These are phyloP conservation scores for Trichopria drosophilae DNA, from an alignment of 2,888 invertebrate genomes.

Conservation along the genomic window DNA sequence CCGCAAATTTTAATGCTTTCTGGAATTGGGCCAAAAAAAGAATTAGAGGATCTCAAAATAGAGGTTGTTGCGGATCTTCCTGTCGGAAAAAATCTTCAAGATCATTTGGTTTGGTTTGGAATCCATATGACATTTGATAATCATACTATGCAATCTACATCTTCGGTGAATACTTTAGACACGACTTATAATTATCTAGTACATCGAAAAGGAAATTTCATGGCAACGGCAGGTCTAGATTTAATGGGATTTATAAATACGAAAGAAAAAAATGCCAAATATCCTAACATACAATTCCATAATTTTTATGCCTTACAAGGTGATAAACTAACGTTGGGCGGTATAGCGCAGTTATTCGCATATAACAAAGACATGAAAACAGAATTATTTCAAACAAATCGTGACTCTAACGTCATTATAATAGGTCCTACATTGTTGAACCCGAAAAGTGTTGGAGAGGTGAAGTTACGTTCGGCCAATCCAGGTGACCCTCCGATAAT, in stretches of 20 bases:
- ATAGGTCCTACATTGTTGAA: conserved; percentile 84
- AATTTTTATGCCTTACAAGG: conserved; percentile 82
- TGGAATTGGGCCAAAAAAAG: conserved; percentile 65
- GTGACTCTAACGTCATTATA: conserved; percentile 41
- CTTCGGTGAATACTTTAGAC: conserved; percentile 36
- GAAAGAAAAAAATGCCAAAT: conserved; percentile 61
- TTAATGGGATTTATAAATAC: conserved; percentile 63
- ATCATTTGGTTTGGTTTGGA: conserved; percentile 58
- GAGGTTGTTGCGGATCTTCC: conserved; percentile 57
- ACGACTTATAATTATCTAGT: conserved; percentile 55
- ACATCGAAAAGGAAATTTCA: conserved; percentile 57
- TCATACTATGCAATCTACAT: neutral
- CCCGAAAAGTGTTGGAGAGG: conserved; percentile 78
- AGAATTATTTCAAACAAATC: conserved; percentile 40
- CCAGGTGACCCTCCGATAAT: conserved; percentile 87
- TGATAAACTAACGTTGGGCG: conserved; percentile 12
- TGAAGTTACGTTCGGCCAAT: conserved; percentile 75
- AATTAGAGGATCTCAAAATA: conserved; percentile 60
- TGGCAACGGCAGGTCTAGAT: conserved; percentile 59
- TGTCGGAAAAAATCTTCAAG: conserved; percentile 64
- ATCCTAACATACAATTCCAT: conserved; percentile 90
- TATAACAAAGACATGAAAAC: conserved; percentile 37
- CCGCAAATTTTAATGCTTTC: conserved; percentile 72
- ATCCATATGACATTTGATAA: conserved; percentile 38
- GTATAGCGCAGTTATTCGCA: conserved; percentile 25